These are phyloP conservation scores for Protosalanx chinensis DNA, from an alignment of 2,797 vertebrate species.

Conservation along the genomic window DNA sequence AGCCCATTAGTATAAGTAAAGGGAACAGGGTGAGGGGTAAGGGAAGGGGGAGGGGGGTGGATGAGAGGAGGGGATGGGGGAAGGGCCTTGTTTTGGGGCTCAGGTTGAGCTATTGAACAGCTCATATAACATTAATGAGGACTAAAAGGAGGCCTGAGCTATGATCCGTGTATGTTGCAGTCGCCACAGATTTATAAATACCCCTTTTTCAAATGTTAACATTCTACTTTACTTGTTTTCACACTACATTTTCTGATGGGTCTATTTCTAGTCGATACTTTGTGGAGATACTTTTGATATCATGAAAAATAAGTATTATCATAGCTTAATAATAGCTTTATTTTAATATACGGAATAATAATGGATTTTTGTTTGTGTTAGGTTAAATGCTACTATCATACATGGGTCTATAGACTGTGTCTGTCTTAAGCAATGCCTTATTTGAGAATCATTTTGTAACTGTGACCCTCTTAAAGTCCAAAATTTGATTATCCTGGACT, in stretches of 20 bases:
- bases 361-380: slow-evolving; percentile 15
- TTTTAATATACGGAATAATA: slow-evolving; percentile 45
- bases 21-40: slow-evolving; percentile 23
- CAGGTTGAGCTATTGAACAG: slow-evolving; percentile 42
- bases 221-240: slow-evolving; percentile 24
- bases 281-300: slow-evolving; percentile 29
- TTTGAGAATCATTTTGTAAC: slow-evolving; percentile 43
- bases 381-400: slow-evolving; percentile 43
- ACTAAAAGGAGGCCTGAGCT: slow-evolving; percentile 51
- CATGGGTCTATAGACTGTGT: slow-evolving; percentile 40
- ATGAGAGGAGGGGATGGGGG: slow-evolving; percentile 9
- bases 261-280: slow-evolving; percentile 4
- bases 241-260: slow-evolving; percentile 26
- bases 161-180: slow-evolving; percentile 40
- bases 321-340: slow-evolving; percentile 41
- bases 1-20: slow-evolving; percentile 60
- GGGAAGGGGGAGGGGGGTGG: slow-evolving; percentile 12
- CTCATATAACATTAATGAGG: slow-evolving; percentile 46
- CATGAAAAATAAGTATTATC: slow-evolving; percentile 55
- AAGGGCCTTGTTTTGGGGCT: slow-evolving; percentile 17
- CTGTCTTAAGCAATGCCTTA: slow-evolving; percentile 33
- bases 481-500: slow-evolving; percentile 66
- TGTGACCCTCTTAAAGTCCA: slow-evolving; percentile 50
- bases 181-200: slow-evolving; percentile 33
- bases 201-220: slow-evolving; percentile 12